Evolutionary conservation across 2,888 invertebrate genomes (phyloP), one percentile per base, ranked within the genome.

Genomic region (Biston stratarius): DNA sequence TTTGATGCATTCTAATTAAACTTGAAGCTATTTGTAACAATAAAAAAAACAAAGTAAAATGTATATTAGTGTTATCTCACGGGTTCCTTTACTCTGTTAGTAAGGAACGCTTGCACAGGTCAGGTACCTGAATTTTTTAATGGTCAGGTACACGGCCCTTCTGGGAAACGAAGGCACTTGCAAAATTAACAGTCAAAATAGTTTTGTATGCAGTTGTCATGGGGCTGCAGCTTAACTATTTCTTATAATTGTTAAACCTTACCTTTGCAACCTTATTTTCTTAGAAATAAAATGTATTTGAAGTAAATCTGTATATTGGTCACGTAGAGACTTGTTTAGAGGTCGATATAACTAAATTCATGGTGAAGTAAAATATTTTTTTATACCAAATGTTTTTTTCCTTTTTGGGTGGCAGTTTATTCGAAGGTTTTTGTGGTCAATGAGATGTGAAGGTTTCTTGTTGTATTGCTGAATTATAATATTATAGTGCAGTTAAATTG

Each of bases 111-210:
- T 59, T 34, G 38, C 64, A 76, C 83, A 86, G 89, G 86, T 87
- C 87, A 84, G 83, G 84, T 86, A 88, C 84, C 70, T 76, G 71
- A 74, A 76, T 84, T 85, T 81, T 74, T 78, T 80, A 78, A 74
- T 76, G 81, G 79, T 79, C 89, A 92, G 90, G 91, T 68, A 68
- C 49, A 8, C 45, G 67, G 52, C 67, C 63, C 56, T 68, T 63
- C 63, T 40, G 8, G 48, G 67, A 67, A 67, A 10, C 52, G 59
- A 63, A 51, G 34, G 63, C 60, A 68, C 67, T 68, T 68, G 67
- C 67, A 63, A 68, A 64, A 68, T 68, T 68, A 47, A 58, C 58
- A 64, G 57, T 33, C 56, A 42, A 56, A 68, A 68, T 64, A 68
- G 67, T 51, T 64, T 68, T 60, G 63, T 60, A 45, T 63, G 66